phyloP scores from a whole-genome alignment of 2,888 invertebrate species.

The Thalpophila matura region DNA sequence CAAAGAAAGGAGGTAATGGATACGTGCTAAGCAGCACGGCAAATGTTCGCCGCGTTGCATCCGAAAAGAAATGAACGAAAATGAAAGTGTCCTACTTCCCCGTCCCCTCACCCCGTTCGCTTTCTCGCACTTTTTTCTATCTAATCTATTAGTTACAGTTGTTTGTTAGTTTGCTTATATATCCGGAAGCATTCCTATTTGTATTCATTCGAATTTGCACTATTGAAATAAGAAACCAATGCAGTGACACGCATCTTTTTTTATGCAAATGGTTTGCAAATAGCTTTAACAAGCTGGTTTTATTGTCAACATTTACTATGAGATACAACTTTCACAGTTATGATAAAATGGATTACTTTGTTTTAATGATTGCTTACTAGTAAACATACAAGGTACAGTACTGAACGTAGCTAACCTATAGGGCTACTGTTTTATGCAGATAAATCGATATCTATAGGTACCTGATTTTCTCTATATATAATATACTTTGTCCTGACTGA shows the following conservation, averaged over 20 bases:
- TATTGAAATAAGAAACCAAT: slow-evolving; percentile 58
- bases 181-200: slow-evolving; percentile 70
- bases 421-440: too few relatives aligned
- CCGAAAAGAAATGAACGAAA: slow-evolving; percentile 90
- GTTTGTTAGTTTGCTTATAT: slow-evolving; percentile 75
- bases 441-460: too few relatives aligned
- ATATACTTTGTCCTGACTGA: too few relatives aligned
- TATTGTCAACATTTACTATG: slow-evolving; percentile 12
- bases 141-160: slow-evolving; percentile 84
- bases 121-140: slow-evolving; percentile 87
- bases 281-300: slow-evolving; percentile 18
- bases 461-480: too few relatives aligned
- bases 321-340: slow-evolving; percentile 42
- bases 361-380: neutral
- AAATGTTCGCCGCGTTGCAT: slow-evolving; percentile 85
- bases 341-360: slow-evolving; percentile 7
- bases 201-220: slow-evolving; percentile 50
- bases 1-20: slow-evolving; percentile 84
- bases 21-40: slow-evolving; percentile 83
- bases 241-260: slow-evolving; percentile 28
- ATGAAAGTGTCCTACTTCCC: slow-evolving; percentile 89
- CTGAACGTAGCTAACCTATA: too few relatives aligned
- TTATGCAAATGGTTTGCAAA: slow-evolving; percentile 34
- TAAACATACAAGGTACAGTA: neutral
- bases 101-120: slow-evolving; percentile 74